Evolutionary conservation across 2,113 vertebrate species (phyloP).

Genomic region (Clarias gariepinus): DNA sequence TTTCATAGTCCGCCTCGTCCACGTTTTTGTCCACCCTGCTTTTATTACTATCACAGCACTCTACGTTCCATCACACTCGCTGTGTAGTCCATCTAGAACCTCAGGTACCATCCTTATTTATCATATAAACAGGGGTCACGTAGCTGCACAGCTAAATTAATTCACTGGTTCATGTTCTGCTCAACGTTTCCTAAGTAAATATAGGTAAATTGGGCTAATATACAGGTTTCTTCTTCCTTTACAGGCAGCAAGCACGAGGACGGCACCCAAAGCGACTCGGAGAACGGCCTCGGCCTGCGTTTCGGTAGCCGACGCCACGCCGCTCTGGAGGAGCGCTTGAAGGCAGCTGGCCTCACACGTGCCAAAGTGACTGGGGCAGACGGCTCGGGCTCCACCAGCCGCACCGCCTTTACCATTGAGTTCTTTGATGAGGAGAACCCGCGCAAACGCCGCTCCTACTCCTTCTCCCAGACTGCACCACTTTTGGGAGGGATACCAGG

Average conservation of each 20-base stretch:
- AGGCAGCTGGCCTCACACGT: constrained; percentile 75
- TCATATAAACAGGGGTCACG: not conserved
- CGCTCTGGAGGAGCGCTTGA: constrained; percentile 85
- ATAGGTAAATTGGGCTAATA: not conserved
- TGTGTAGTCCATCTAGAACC: not conserved
- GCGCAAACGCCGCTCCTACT: constrained; percentile 89
- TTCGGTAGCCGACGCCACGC: constrained; percentile 81
- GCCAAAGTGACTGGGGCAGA: constrained; percentile 65
- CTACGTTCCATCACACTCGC: not conserved
- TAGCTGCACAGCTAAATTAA: not conserved
- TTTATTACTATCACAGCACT: not conserved
- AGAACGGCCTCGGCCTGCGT: constrained; percentile 85
- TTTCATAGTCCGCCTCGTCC: constrained; percentile 19
- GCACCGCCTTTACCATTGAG: constrained; percentile 92
- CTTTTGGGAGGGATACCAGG: constrained; percentile 67
- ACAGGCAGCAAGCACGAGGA: constrained; percentile 96
- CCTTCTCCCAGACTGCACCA: constrained; percentile 87
- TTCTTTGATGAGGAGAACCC: constrained; percentile 91
- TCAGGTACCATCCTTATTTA: not conserved
- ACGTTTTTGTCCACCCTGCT: constrained; percentile 6
- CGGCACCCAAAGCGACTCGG: constrained; percentile 96
- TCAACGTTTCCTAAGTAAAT: not conserved
- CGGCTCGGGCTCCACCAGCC: constrained; percentile 66
- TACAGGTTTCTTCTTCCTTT: constrained; percentile 29
- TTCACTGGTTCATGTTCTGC: not conserved